These are phyloP conservation scores for Neoitamus cyanurus DNA, from an alignment of 2,888 invertebrate species.

Conservation along the genomic window DNA sequence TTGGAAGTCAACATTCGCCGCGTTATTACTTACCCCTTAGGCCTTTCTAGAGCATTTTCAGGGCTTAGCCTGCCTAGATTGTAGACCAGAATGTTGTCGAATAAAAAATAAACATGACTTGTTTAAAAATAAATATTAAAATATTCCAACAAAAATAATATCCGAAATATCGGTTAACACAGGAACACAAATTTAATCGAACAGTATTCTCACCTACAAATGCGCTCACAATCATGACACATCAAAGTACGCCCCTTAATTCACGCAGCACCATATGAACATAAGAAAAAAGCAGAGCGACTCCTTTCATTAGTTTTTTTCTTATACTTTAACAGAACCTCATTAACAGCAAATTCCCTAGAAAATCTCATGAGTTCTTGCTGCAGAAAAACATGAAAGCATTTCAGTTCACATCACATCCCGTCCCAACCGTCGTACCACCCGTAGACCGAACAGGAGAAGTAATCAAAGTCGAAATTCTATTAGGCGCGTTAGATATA, in stretches of 20 bases:
- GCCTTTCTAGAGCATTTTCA: too few species aligned
- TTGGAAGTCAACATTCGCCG: too few species aligned
- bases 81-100: too few species aligned
- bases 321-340: not conserved
- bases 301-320: not conserved
- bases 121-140: too few species aligned
- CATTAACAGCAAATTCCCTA: not conserved
- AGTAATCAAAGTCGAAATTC: not conserved
- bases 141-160: too few species aligned
- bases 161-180: too few species aligned
- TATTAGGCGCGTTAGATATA: not conserved
- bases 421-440: not conserved
- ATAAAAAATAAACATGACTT: too few species aligned
- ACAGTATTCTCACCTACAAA: not conserved
- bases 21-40: too few species aligned
- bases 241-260: not conserved
- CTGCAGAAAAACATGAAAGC: not conserved
- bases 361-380: not conserved
- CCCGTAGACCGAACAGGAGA: not conserved
- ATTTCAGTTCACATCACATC: not conserved
- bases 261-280: not conserved
- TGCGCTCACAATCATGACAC: not conserved
- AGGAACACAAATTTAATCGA: too few species aligned
- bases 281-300: not conserved
- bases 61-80: too few species aligned